phyloP scores from a whole-genome alignment of 1,140 invertebrate species.

The Dinothrombium tinctorium region DNA sequence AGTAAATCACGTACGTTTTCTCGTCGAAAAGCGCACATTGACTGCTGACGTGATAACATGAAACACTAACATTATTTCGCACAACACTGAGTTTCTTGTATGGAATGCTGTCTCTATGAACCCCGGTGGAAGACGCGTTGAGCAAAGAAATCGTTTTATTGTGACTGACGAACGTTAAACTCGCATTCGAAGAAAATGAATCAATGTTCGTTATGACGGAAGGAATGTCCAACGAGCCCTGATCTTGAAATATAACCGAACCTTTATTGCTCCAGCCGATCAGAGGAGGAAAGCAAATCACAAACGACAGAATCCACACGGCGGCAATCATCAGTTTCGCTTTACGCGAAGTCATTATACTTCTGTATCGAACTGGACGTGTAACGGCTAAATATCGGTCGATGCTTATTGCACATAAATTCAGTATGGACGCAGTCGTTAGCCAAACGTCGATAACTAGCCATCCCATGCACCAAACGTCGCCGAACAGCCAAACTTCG shows the following conservation, averaged over 20 bases:
- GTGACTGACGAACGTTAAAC: background rate
- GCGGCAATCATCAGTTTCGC: constrained; percentile 65
- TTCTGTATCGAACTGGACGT: constrained; percentile 66
- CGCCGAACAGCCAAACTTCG: constrained; percentile 73
- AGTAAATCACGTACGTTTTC: constrained; percentile 52
- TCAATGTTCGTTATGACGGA: too few species aligned
- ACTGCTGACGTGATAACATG: too few species aligned
- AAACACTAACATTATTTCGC: too few species aligned
- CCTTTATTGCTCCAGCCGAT: constrained; percentile 47
- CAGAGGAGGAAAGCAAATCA: constrained; percentile 86
- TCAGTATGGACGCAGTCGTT: constrained; percentile 83
- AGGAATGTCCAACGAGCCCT: background rate
- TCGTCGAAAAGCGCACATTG: constrained; percentile 67
- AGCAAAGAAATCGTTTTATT: background rate
- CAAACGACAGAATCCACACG: constrained; percentile 81
- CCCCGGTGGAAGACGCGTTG: background rate
- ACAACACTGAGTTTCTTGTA: too few species aligned
- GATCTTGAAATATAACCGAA: constrained; percentile 7
- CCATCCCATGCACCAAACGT: constrained; percentile 70
- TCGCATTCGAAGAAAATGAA: too few species aligned
- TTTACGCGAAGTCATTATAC: constrained; percentile 64
- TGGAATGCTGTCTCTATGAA: too few species aligned
- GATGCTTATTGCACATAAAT: constrained; percentile 53
- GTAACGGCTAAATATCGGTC: constrained; percentile 88
- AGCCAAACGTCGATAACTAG: constrained; percentile 85